Conservation (phyloP, 2,113 vertebrate species). For the Elachura formosa region DNA sequence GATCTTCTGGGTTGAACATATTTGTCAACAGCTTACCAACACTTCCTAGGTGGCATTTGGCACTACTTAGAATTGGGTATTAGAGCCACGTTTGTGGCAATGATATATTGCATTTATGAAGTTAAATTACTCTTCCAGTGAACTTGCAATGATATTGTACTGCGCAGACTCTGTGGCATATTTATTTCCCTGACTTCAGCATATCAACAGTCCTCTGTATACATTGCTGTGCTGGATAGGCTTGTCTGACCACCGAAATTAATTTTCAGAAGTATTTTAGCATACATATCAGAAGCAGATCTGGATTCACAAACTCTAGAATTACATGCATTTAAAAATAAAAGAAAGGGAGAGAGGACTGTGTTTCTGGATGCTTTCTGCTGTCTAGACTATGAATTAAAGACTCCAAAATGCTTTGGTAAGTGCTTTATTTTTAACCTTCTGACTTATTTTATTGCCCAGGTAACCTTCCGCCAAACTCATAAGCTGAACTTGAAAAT, state of each 20-base stretch:
- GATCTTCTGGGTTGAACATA: neutral
- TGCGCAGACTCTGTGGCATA: neutral
- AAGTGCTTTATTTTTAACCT: neutral
- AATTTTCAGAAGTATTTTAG: neutral
- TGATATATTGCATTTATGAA: neutral
- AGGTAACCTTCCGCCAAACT: neutral
- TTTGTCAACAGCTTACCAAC: neutral
- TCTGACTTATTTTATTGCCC: neutral
- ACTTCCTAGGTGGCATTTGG: neutral
- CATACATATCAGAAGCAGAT: neutral
- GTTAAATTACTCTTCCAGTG: neutral
- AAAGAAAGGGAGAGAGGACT: neutral
- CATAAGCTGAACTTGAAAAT: neutral
- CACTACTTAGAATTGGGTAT: neutral
- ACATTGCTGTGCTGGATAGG: neutral
- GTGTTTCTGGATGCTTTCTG: neutral
- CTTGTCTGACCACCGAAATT: neutral
- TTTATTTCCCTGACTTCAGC: neutral
- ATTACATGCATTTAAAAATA: neutral
- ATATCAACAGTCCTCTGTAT: neutral
- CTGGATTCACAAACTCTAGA: neutral
- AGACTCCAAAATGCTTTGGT: neutral
- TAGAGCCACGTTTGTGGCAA: neutral
- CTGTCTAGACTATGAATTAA: neutral
- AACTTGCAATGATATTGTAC: neutral